phyloP scores from a whole-genome alignment of 2,113 vertebrate species.

The Uropsilus gracilis region DNA sequence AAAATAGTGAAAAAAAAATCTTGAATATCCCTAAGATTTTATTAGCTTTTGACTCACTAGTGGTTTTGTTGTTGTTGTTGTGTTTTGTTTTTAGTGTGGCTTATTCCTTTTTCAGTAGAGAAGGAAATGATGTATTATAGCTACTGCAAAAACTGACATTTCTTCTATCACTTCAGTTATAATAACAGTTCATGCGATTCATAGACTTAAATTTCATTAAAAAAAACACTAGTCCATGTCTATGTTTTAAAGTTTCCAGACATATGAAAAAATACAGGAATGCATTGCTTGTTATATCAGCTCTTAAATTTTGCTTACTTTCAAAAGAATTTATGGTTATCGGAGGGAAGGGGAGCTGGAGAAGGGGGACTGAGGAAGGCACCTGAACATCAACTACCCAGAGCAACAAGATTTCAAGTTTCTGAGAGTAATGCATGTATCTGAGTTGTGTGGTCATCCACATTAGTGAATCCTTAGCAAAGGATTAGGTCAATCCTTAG shows the following conservation, averaged over 20 bases:
- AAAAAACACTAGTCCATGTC: neutral
- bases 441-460: too few species aligned
- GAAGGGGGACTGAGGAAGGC: too few species aligned
- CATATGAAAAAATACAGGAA: neutral
- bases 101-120: neutral
- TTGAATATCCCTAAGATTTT: slow-evolving; percentile 51
- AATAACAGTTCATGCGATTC: neutral
- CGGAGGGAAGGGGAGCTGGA: too few species aligned
- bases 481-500: too few species aligned
- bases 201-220: slow-evolving; percentile 11
- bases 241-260: neutral
- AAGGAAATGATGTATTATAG: neutral
- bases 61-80: too few species aligned
- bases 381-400: too few species aligned
- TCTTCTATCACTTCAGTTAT: slow-evolving; percentile 32
- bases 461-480: too few species aligned
- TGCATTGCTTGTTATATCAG: neutral
- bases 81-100: neutral
- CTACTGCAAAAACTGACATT: slow-evolving; percentile 25
- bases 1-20: neutral
- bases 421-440: too few species aligned
- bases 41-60: neutral
- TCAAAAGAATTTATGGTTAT: too few species aligned
- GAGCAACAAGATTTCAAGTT: too few species aligned
- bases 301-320: neutral